phyloP scores from a whole-genome alignment of 2,113 vertebrate species.

The Theropithecus gelada region DNA sequence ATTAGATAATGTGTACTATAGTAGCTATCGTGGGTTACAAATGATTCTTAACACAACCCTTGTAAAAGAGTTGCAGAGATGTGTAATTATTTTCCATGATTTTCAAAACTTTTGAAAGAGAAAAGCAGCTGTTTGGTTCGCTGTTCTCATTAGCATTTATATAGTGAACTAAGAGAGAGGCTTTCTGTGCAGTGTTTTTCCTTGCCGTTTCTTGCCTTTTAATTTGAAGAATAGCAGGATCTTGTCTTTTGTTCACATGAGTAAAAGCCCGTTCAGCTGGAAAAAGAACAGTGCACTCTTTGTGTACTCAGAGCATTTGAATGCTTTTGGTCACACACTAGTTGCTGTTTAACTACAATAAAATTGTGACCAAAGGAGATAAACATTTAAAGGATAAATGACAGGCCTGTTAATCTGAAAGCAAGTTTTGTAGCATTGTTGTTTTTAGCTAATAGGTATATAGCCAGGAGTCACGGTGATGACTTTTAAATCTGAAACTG shows the following conservation, averaged over 20 bases:
- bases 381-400: slow-evolving; percentile 76
- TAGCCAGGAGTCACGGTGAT: slow-evolving; percentile 23
- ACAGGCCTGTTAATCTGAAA: slow-evolving; percentile 71
- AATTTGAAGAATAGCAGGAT: slow-evolving; percentile 78
- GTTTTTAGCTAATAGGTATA: slow-evolving; percentile 62
- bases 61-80: slow-evolving; percentile 73
- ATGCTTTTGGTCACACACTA: slow-evolving; percentile 68
- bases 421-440: slow-evolving; percentile 67
- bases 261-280: slow-evolving; percentile 68
- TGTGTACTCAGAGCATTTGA: slow-evolving; percentile 57
- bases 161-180: slow-evolving; percentile 74
- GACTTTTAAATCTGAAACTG: slow-evolving; percentile 22
- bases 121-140: slow-evolving; percentile 51
- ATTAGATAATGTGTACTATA: background rate
- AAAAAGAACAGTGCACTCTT: slow-evolving; percentile 73
- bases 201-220: slow-evolving; percentile 74
- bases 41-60: slow-evolving; percentile 43
- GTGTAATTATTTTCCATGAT: slow-evolving; percentile 80
- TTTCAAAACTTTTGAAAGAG: slow-evolving; percentile 76
- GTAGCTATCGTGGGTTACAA: background rate
- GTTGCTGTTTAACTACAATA: slow-evolving; percentile 79
- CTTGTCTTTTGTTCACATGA: slow-evolving; percentile 76
- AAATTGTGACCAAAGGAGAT: slow-evolving; percentile 75
- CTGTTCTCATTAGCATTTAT: slow-evolving; percentile 80
- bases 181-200: slow-evolving; percentile 75